Percentiles rank a stretch among this genome's conserved stretches.
Evolutionary conservation across 2,888 invertebrate genomes (phyloP).

Genomic region (Stenotaenia linearis): DNA sequence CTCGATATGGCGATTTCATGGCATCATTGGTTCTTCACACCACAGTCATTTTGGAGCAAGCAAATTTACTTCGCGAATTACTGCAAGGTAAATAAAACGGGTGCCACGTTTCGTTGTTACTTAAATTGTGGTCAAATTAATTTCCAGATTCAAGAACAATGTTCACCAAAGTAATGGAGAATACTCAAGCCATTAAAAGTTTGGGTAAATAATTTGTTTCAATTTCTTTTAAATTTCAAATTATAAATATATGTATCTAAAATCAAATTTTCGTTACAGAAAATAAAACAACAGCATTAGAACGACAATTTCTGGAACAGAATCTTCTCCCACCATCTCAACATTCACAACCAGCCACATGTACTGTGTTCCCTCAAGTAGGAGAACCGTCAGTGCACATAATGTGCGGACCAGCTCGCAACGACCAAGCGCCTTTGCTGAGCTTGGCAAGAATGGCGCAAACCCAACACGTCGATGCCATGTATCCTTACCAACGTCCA

Average conservation of each 20-base stretch:
- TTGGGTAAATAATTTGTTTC: not conserved
- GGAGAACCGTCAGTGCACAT: not conserved
- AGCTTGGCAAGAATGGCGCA: constrained; percentile 32
- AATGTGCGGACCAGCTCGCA: constrained; percentile 20
- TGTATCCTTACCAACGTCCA: constrained; percentile 21
- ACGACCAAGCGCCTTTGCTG: constrained; percentile 23
- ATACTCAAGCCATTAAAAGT: constrained; percentile 30
- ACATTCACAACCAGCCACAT: not conserved
- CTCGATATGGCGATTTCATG: constrained; percentile 32
- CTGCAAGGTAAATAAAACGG: constrained; percentile 13
- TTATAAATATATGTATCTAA: no score
- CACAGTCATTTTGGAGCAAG: constrained; percentile 32
- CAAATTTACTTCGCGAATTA: constrained; percentile 29
- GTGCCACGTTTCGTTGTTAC: not conserved
- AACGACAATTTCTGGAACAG: constrained; percentile 31
- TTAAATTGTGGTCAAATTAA: not conserved
- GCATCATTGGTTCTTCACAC: constrained; percentile 31
- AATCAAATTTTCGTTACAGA: no score
- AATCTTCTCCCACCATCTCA: constrained; percentile 24
- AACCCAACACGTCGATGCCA: not conserved
- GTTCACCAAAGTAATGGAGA: constrained; percentile 30
- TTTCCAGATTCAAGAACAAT: constrained; percentile 19
- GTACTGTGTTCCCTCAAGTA: not conserved
- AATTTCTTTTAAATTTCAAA: not conserved
- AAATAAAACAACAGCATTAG: constrained; percentile 27